A percentile compares a stretch with the other conserved stretches of the same genome.
Conservation (phyloP, 2,113 vertebrate species). For the Pseudopipra pipra region DNA sequence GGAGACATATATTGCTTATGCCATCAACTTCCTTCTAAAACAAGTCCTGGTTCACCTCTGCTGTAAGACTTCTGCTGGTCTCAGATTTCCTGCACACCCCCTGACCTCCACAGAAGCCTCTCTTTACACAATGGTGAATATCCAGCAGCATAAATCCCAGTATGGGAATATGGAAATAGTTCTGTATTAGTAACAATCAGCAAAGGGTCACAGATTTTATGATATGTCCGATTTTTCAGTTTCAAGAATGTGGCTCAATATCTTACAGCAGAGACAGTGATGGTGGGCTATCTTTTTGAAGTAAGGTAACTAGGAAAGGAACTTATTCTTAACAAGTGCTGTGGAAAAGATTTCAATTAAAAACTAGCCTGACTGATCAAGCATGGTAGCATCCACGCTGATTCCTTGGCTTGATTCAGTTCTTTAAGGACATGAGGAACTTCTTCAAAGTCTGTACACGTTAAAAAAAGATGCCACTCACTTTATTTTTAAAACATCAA, state of each 20-base stretch:
- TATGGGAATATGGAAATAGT: neutral
- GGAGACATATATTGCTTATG: neutral
- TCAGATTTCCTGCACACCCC: neutral
- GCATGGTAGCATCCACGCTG: neutral
- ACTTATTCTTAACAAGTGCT: neutral
- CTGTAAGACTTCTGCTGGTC: neutral
- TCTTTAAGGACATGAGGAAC: neutral
- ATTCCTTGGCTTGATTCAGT: neutral
- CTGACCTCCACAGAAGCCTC: neutral
- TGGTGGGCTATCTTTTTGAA: neutral
- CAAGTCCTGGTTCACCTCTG: neutral
- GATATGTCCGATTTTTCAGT: neutral
- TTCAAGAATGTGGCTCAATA: neutral
- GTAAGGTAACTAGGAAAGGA: neutral
- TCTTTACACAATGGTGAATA: neutral
- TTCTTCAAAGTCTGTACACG: neutral
- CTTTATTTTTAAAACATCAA: constrained; percentile 27
- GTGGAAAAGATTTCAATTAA: neutral
- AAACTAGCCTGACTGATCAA: neutral
- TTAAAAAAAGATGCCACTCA: constrained; percentile 19
- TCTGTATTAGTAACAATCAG: neutral
- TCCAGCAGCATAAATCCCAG: neutral
- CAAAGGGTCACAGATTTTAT: neutral
- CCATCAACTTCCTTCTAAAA: neutral
- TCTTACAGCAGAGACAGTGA: neutral